phyloP scores from a whole-genome alignment of 1,140 invertebrate genomes.

The Heterodera carotae region DNA sequence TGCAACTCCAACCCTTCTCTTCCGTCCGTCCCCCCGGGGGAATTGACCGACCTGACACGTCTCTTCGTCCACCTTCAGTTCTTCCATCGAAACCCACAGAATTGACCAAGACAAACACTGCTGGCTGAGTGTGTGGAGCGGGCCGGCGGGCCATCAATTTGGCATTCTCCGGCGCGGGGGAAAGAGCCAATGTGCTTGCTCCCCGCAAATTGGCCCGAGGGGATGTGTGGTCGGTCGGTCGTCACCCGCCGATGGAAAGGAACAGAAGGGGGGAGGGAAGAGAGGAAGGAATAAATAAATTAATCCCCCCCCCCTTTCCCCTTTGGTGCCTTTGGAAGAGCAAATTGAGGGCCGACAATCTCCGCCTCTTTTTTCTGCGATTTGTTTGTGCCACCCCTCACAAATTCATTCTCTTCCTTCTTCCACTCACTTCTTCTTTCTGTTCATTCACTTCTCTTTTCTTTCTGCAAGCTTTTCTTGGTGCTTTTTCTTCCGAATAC shows the following conservation, averaged over 20 bases:
- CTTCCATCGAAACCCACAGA: no score
- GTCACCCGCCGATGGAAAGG: background rate
- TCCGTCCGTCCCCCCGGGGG: background rate
- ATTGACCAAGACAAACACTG: constrained; percentile 3
- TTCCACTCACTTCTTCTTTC: constrained; percentile 1
- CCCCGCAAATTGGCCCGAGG: constrained; percentile 9
- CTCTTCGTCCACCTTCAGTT: no score
- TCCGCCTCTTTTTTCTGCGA: background rate
- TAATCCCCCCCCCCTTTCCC: background rate
- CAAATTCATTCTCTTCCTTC: background rate
- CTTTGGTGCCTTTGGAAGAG: background rate
- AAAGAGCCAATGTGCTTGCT: background rate
- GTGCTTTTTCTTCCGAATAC: background rate
- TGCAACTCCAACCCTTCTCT: background rate
- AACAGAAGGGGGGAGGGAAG: background rate
- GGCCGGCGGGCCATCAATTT: constrained; percentile 16
- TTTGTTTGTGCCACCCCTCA: background rate
- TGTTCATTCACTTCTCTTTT: constrained; percentile 15
- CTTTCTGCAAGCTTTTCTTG: constrained; percentile 18
- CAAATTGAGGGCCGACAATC: constrained; percentile 3
- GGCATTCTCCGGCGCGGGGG: background rate
- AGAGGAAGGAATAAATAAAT: constrained; percentile 16
- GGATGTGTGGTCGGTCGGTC: background rate
- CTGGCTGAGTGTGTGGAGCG: background rate
- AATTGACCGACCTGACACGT: no score